Conservation (phyloP, 1,140 invertebrate species). For the Neotoxoptera formosana region DNA sequence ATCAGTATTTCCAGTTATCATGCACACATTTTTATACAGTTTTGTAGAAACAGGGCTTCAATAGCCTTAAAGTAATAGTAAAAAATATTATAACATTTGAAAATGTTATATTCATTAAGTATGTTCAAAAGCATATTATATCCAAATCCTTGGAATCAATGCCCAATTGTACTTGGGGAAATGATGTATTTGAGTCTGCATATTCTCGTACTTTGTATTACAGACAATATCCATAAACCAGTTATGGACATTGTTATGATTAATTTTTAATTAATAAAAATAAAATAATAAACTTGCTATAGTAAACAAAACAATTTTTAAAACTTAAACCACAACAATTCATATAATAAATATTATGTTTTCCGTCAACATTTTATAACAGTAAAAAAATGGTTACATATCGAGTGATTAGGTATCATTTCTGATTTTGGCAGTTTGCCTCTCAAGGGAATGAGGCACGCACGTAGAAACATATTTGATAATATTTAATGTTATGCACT, state of each 20-base stretch:
- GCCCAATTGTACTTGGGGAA: too few relatives aligned
- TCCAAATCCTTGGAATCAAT: not conserved
- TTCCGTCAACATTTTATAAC: not conserved
- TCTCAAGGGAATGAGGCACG: not conserved
- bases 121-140: not conserved
- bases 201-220: not conserved
- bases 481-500: not conserved
- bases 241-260: not conserved
- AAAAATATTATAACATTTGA: not conserved
- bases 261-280: not conserved
- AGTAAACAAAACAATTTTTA: too few relatives aligned
- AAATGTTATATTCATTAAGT: not conserved
- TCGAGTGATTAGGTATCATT: not conserved
- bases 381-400: not conserved
- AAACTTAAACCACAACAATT: too few relatives aligned
- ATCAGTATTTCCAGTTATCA: not conserved
- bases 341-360: too few relatives aligned
- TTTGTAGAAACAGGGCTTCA: too few relatives aligned
- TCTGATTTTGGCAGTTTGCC: not conserved
- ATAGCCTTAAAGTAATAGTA: too few relatives aligned
- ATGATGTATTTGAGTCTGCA: not conserved
- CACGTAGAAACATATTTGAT: not conserved
- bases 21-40: too few relatives aligned
- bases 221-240: not conserved
- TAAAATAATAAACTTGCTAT: not conserved